phyloP scores from a whole-genome alignment of 2,113 vertebrate genomes.

The Thalassoma bifasciatum region DNA sequence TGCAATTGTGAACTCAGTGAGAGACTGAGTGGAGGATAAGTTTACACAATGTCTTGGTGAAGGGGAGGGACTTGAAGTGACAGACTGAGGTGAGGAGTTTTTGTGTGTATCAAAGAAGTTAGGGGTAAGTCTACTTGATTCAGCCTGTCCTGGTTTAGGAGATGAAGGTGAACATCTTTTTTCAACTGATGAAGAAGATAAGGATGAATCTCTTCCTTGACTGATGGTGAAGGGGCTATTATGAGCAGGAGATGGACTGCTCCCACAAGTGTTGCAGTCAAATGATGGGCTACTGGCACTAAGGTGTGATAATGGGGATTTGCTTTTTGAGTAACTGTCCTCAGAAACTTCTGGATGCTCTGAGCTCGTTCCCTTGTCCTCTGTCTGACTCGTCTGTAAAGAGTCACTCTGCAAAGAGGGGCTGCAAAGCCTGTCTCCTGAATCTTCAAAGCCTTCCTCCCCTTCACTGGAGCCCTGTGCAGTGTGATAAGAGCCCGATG shows the following conservation, averaged over 20 bases:
- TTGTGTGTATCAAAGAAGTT: constrained; percentile 39
- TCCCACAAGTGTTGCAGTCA: constrained; percentile 34
- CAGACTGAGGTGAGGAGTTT: constrained; percentile 44
- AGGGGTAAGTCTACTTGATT: constrained; percentile 47
- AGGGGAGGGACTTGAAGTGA: constrained; percentile 51
- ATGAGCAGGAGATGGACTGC: constrained; percentile 54
- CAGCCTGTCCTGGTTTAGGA: constrained; percentile 30
- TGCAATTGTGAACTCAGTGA: constrained; percentile 18
- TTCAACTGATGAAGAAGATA: constrained; percentile 60
- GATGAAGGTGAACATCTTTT: constrained; percentile 52
- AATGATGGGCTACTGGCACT: constrained; percentile 11
- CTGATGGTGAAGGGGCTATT: constrained; percentile 33
- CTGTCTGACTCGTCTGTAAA: constrained; percentile 17
- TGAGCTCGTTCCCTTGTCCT: constrained; percentile 22
- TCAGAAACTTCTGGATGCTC: constrained; percentile 27
- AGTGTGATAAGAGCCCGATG: constrained; percentile 90
- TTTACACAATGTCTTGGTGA: constrained; percentile 45
- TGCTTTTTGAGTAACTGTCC: constrained; percentile 22
- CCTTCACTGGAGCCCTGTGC: constrained; percentile 87
- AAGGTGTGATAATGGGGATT: constrained; percentile 36
- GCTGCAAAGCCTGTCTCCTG: constrained; percentile 66
- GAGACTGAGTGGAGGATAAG: constrained; percentile 20
- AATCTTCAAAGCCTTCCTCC: constrained; percentile 84
- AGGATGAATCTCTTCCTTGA: constrained; percentile 47
- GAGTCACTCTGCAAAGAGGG: constrained; percentile 34